A percentile compares a stretch with the other conserved stretches of the same genome.
phyloP scores from a whole-genome alignment of 2,888 invertebrate genomes.

The Octodonta nipae region DNA sequence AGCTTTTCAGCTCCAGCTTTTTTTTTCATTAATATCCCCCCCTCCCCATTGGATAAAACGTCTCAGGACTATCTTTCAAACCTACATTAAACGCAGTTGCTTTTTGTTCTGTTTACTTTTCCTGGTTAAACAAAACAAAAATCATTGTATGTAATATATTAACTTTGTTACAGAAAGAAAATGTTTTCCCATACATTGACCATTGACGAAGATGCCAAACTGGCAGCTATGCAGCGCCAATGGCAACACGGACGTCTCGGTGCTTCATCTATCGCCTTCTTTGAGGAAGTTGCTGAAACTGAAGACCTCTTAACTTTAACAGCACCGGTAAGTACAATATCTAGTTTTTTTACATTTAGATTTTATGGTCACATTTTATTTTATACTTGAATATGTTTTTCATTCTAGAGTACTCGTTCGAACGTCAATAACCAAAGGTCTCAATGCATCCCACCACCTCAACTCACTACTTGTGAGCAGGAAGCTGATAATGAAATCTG shows the following conservation, averaged over 20 bases:
- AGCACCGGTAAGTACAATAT: slow-evolving; percentile 20
- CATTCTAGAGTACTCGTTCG: too few species aligned
- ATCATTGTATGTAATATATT: too few species aligned
- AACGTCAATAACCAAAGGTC: not conserved
- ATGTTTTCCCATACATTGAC: slow-evolving; percentile 12
- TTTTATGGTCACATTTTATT: not conserved
- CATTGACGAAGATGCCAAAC: slow-evolving; percentile 30
- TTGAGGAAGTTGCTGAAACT: slow-evolving; percentile 23
- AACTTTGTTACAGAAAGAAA: too few species aligned
- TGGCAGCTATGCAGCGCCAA: slow-evolving; percentile 30
- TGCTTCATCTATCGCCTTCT: slow-evolving; percentile 23
- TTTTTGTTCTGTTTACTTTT: too few species aligned
- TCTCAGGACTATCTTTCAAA: too few species aligned
- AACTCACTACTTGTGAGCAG: slow-evolving; percentile 21
- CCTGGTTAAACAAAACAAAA: too few species aligned
- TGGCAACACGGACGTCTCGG: slow-evolving; percentile 26
- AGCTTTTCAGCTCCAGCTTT: too few species aligned
- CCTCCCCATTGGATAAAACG: too few species aligned
- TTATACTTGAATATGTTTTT: too few species aligned
- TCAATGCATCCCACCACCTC: slow-evolving; percentile 16
- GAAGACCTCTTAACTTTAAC: slow-evolving; percentile 23
- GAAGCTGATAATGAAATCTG: slow-evolving; percentile 23
- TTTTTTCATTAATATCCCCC: too few species aligned
- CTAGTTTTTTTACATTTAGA: not conserved
- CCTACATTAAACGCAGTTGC: too few species aligned